These are phyloP conservation scores for Sphenodon punctatus DNA, from an alignment of 2,797 vertebrate species.

Conservation along the genomic window DNA sequence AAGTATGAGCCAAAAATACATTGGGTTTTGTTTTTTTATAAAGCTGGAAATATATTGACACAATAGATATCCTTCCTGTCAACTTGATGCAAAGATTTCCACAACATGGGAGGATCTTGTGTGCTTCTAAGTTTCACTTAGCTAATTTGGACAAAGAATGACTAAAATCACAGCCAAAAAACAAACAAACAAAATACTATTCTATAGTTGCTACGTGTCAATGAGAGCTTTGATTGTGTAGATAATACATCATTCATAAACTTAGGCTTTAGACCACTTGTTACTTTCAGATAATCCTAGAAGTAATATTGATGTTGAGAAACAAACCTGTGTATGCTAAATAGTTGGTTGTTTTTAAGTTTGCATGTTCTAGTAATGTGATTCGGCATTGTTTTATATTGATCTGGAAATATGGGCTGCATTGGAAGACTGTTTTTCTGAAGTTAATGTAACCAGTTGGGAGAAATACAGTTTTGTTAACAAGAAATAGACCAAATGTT, in stretches of 20 bases:
- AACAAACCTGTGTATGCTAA: background rate
- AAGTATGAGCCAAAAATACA: background rate
- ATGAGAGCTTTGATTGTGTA: background rate
- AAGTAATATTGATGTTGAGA: background rate
- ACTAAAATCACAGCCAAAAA: background rate
- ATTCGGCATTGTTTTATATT: background rate
- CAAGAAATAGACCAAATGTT: conserved; percentile 26
- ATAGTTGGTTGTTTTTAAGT: background rate
- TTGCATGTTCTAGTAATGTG: background rate
- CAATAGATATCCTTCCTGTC: background rate
- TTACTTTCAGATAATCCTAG: background rate
- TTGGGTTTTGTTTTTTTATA: background rate
- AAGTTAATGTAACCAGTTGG: conserved; percentile 38
- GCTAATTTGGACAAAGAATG: background rate
- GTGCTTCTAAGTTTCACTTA: background rate
- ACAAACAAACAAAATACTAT: background rate
- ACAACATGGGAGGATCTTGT: accelerated
- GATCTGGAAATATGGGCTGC: conserved; percentile 22
- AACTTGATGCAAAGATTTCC: background rate
- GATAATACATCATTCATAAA: too few species aligned
- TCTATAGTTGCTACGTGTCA: background rate
- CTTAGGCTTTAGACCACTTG: too few species aligned
- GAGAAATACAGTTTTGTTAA: conserved; percentile 36
- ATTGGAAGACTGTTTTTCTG: conserved; percentile 54
- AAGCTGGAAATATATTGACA: background rate